phyloP scores from a whole-genome alignment of 2,113 vertebrate species.

The Eurypyga helias region DNA sequence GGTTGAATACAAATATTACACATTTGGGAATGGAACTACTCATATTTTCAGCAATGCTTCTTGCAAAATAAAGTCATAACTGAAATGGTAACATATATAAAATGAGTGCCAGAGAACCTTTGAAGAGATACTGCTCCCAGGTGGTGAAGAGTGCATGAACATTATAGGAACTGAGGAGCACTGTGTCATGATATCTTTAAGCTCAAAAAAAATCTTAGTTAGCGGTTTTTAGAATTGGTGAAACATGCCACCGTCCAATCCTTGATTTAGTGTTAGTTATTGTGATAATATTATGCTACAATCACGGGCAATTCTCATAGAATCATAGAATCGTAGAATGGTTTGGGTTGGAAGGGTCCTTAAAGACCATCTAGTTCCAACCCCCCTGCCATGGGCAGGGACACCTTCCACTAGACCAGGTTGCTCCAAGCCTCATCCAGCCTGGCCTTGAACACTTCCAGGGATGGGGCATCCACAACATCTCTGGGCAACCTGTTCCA shows the following conservation, averaged over 20 bases:
- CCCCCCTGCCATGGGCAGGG: too few relatives aligned
- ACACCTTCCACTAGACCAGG: too few relatives aligned
- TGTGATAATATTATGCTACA: neutral
- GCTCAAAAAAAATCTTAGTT: neutral
- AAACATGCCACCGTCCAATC: neutral
- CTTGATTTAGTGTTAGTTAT: neutral
- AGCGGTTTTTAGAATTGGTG: neutral
- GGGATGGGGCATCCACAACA: too few relatives aligned
- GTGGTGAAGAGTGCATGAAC: neutral
- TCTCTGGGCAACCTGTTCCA: too few relatives aligned
- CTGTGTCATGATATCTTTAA: neutral
- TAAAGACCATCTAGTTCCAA: too few relatives aligned
- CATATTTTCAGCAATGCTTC: neutral
- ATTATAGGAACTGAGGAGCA: neutral
- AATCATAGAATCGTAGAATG: too few relatives aligned
- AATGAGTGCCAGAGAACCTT: neutral
- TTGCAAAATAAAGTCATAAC: neutral
- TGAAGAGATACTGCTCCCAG: neutral
- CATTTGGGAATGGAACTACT: neutral
- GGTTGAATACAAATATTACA: neutral
- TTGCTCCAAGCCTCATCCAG: too few relatives aligned
- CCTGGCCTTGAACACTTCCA: too few relatives aligned
- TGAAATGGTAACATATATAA: neutral
- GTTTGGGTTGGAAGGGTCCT: too few relatives aligned
- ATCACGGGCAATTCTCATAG: neutral